Evolutionary conservation across 2,797 vertebrate species (phyloP).

Genomic region (Muscicapa comitata): DNA sequence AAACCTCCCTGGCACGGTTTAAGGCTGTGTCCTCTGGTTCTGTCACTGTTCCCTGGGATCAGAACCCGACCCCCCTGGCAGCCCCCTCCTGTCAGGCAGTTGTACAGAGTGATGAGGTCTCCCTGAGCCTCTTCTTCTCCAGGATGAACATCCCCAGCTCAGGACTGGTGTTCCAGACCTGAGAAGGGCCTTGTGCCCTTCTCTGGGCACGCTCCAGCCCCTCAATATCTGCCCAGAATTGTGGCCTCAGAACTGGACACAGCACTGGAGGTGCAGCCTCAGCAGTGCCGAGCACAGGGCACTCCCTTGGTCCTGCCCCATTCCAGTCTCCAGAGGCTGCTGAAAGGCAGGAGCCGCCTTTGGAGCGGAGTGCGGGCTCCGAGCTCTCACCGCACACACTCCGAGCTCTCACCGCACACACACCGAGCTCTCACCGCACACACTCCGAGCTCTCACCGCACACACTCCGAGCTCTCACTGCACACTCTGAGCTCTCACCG

Average conservation of each 20-base stretch:
- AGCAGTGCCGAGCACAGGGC: too few relatives aligned
- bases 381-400: too few relatives aligned
- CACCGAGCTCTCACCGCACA: too few relatives aligned
- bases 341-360: too few relatives aligned
- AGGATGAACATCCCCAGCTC: not conserved
- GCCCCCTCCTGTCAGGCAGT: not conserved
- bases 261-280: not conserved
- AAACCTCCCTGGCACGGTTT: not conserved
- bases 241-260: rapidly evolving
- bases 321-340: too few relatives aligned
- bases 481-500: too few relatives aligned
- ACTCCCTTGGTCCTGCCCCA: too few relatives aligned
- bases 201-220: rapidly evolving
- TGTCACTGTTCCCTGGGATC: not conserved
- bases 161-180: not conserved
- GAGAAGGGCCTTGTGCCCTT: not conserved
- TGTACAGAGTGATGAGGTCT: not conserved
- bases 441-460: too few relatives aligned
- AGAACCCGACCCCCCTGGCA: rapidly evolving
- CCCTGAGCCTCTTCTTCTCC: not conserved
- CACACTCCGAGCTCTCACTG: too few relatives aligned
- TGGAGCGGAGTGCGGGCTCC: too few relatives aligned
- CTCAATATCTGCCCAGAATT: rapidly evolving
- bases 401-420: too few relatives aligned
- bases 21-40: not conserved